Percentiles rank a stretch among this genome's conserved stretches.
These are phyloP conservation scores for Heteromormyrus szaboi DNA, from an alignment of 2,797 vertebrate genomes.

Conservation along the genomic window DNA sequence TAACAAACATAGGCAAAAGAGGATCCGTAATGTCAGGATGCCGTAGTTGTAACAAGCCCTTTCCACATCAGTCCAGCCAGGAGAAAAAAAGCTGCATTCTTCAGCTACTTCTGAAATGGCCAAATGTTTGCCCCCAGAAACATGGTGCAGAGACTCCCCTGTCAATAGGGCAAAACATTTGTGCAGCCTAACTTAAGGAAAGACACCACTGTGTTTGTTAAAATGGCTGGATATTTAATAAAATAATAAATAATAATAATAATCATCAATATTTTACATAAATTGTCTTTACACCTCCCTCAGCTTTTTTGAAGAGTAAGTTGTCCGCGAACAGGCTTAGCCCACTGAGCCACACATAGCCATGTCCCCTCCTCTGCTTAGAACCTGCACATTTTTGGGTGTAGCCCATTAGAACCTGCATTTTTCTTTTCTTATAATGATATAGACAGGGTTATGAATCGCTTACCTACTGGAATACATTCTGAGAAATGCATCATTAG, in stretches of 20 bases:
- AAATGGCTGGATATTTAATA: not conserved
- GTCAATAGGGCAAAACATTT: not conserved
- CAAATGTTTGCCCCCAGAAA: not conserved
- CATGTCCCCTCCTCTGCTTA: not conserved
- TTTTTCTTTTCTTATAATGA: not conserved
- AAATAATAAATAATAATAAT: too few relatives aligned
- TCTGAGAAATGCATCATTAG: not conserved
- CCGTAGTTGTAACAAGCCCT: not conserved
- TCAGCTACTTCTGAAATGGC: not conserved
- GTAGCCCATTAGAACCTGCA: not conserved
- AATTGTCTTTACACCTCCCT: too few relatives aligned
- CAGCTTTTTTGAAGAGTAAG: too few relatives aligned
- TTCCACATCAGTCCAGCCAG: not conserved
- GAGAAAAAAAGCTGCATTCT: constrained; percentile 6
- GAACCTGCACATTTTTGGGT: not conserved
- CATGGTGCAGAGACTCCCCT: not conserved
- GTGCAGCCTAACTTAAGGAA: not conserved
- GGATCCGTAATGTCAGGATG: not conserved
- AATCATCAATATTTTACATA: too few relatives aligned
- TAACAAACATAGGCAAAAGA: not conserved
- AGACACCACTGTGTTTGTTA: not conserved
- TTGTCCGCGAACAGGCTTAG: not conserved
- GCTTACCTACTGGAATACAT: not conserved
- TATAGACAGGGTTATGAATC: not conserved
- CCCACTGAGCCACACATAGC: not conserved